phyloP scores from a whole-genome alignment of 2,888 invertebrate genomes.

The Drepana falcataria region DNA sequence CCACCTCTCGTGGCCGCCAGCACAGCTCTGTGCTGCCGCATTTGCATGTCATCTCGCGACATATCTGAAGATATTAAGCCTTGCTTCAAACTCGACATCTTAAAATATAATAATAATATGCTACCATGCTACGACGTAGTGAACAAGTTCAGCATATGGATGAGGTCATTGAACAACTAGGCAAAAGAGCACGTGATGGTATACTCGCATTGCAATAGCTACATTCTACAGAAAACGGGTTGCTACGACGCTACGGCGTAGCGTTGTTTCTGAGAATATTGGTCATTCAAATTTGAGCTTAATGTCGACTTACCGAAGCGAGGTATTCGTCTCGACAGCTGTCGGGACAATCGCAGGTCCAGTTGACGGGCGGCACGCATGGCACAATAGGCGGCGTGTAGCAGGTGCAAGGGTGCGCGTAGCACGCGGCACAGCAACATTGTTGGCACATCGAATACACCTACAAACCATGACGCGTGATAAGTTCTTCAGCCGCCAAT shows the following conservation, averaged over 20 bases:
- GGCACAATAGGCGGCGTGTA: slow-evolving; percentile 41
- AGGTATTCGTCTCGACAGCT: slow-evolving; percentile 60
- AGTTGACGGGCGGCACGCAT: slow-evolving; percentile 57
- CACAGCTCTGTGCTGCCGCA: slow-evolving; percentile 53
- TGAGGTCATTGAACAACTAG: too few species aligned
- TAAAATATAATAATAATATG: too few species aligned
- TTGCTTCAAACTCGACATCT: too few species aligned
- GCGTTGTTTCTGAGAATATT: background rate
- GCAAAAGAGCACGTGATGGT: too few species aligned
- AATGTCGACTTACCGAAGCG: slow-evolving; percentile 44
- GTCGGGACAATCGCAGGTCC: slow-evolving; percentile 58
- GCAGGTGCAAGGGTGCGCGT: slow-evolving; percentile 46
- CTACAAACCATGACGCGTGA: slow-evolving; percentile 23
- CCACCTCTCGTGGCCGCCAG: slow-evolving; percentile 54
- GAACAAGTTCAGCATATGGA: too few species aligned
- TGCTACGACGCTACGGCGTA: background rate
- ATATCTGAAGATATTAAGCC: slow-evolving; percentile 39
- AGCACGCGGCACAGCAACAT: slow-evolving; percentile 42
- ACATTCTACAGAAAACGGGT: too few species aligned
- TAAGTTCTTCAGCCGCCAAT: too few species aligned
- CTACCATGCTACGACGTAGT: too few species aligned
- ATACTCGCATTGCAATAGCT: too few species aligned
- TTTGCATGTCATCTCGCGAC: slow-evolving; percentile 59
- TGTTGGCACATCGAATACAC: slow-evolving; percentile 66
- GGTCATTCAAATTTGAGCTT: background rate